Evolutionary conservation across 2,797 vertebrate species (phyloP), one percentile per base, ranked within the genome.

Genomic region (Euphonia xanthogaster): DNA sequence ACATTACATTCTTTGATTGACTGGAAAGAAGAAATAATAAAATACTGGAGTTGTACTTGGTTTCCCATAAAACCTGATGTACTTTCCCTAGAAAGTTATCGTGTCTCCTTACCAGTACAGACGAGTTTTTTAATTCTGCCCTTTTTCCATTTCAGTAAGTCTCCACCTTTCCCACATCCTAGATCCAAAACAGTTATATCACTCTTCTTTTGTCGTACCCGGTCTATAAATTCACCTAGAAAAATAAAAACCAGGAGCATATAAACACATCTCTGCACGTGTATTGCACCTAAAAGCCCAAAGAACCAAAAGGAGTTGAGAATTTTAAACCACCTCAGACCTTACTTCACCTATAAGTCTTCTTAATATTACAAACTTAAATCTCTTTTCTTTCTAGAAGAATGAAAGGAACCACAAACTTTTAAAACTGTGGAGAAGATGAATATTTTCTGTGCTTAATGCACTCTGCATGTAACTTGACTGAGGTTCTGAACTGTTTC

Each of bases 161-260:
- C 99, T 95, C 99, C 99, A 94, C 99, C 99, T 98, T 99, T 99
- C 35, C 99, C 99, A 98, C 99, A 99, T 87, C 99, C 99, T 17
- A 99, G 97, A 92, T 99, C 99, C 97, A 99, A 90, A 77, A 99
- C 99, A 35, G 98, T 98, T 86, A 99, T 97, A 58, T 98, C 97
- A 19, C 19, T 97, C 84, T 95, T 94, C 65, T 94, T 98, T 90
- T 93, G 96, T 47, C 98, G 97, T 47, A 99, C 98, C 58, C 97
- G 97, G 31, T 99, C 99, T 96, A 99, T 97, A 79, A 99, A 98
- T 95, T 99, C 98, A 73, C 98, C 99, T 99, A 91, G 17, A 50
- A 58, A 88, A 90, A 71, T 4, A 62, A 63, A 67, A 83, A 83
- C 42, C 90, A 18, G 89, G 27, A 96, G 92, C 7, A 21, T 14